Percentiles rank a stretch among this genome's conserved stretches.
phyloP scores from a whole-genome alignment of 1,140 invertebrate species.

The Rhyacophila brunnea region DNA sequence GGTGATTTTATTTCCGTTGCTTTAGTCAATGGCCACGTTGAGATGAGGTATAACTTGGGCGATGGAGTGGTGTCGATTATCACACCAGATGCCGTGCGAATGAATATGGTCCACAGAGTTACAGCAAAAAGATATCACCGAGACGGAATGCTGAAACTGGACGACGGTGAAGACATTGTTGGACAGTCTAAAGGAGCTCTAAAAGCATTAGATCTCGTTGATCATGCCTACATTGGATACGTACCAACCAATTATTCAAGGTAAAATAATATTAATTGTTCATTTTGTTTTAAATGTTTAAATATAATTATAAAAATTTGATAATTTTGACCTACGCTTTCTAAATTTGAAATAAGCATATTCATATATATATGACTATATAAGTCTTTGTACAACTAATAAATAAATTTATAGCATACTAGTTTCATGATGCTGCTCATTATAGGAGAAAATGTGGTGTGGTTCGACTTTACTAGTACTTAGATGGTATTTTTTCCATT shows the following conservation, averaged over 20 bases:
- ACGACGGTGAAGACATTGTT: constrained; percentile 75
- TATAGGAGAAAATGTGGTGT: no score
- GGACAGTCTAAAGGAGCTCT: constrained; percentile 78
- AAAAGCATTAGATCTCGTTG: constrained; percentile 78
- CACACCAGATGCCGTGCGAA: constrained; percentile 70
- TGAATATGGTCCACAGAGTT: constrained; percentile 76
- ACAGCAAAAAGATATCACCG: constrained; percentile 81
- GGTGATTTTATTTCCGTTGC: constrained; percentile 89
- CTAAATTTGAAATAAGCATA: not conserved
- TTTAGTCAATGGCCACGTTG: constrained; percentile 73
- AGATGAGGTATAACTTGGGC: constrained; percentile 80
- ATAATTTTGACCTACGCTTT: not conserved
- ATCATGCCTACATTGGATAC: constrained; percentile 81
- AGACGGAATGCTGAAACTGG: constrained; percentile 81
- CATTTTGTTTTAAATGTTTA: not conserved
- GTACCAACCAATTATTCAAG: constrained; percentile 73
- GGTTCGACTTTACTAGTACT: no score
- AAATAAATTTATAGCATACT: no score
- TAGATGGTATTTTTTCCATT: no score
- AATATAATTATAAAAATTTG: no score
- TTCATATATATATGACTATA: not conserved
- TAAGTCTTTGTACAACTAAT: no score
- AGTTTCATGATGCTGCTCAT: no score
- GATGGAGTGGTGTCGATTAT: constrained; percentile 77
- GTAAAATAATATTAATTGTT: constrained; percentile 50